phyloP scores from a whole-genome alignment of 1,140 invertebrate genomes.

The Periplaneta americana region DNA sequence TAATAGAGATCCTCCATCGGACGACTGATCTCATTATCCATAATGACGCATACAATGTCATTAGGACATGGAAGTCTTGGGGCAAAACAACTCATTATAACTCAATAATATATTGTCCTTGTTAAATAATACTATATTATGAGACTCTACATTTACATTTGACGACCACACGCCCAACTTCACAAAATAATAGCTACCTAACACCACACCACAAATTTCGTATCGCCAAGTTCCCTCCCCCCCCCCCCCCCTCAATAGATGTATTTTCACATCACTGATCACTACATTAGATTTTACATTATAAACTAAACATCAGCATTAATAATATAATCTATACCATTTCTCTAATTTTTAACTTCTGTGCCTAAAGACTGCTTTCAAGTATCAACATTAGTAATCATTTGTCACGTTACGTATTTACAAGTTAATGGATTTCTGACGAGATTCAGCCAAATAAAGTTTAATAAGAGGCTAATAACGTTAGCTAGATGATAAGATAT shows the following conservation, averaged over 20 bases:
- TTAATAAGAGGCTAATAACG: not conserved
- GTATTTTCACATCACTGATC: not conserved
- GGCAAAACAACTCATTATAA: not conserved
- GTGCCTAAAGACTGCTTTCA: not conserved
- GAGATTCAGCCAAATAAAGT: not conserved
- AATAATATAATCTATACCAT: not conserved
- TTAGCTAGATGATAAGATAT: no score
- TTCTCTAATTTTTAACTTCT: not conserved
- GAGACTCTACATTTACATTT: not conserved
- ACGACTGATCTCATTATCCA: not conserved
- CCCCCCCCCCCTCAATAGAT: not conserved
- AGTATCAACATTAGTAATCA: not conserved
- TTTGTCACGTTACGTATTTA: not conserved
- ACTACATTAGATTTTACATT: not conserved
- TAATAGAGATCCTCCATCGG: not conserved
- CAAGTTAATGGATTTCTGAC: not conserved
- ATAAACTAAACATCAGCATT: not conserved
- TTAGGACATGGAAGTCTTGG: not conserved
- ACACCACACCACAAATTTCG: not conserved
- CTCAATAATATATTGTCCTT: not conserved
- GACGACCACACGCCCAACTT: not conserved
- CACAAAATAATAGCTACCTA: not conserved
- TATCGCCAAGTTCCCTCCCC: not conserved
- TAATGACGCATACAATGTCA: not conserved
- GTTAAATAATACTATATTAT: not conserved